These are phyloP conservation scores for Phthorimaea operculella DNA, from an alignment of 1,140 invertebrate genomes.

Conservation along the genomic window DNA sequence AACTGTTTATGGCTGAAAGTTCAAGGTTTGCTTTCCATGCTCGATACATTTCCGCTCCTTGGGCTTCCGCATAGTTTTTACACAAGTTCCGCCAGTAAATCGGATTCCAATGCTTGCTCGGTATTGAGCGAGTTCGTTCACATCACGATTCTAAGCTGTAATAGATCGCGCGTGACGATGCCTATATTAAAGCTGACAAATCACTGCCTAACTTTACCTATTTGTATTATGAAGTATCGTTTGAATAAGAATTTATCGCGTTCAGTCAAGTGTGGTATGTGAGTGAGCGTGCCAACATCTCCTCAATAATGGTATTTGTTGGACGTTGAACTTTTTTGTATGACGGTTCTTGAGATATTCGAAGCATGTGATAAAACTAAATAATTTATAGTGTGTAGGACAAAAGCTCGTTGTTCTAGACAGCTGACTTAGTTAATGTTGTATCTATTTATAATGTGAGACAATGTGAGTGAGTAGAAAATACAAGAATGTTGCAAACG, in stretches of 20 bases:
- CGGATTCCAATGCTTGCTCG: too few species aligned
- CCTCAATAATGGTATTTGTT: slow-evolving; percentile 9
- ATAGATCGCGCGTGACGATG: too few species aligned
- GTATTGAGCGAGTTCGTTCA: too few species aligned
- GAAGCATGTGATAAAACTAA: slow-evolving; percentile 13
- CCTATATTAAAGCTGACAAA: slow-evolving; percentile 1
- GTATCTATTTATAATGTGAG: too few species aligned
- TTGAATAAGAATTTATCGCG: slow-evolving; percentile 1
- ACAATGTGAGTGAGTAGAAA: too few species aligned
- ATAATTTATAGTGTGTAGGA: slow-evolving; percentile 8
- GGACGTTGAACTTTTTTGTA: slow-evolving; percentile 18
- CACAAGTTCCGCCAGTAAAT: too few species aligned
- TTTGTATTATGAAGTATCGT: slow-evolving; percentile 1
- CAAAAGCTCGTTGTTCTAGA: too few species aligned
- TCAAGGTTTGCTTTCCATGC: slow-evolving; percentile 15
- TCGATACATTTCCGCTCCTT: slow-evolving; percentile 8
- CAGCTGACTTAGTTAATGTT: too few species aligned
- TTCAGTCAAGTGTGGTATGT: slow-evolving; percentile 13
- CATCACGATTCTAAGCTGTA: too few species aligned
- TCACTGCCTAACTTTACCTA: slow-evolving; percentile 3
- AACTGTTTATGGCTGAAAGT: slow-evolving; percentile 15
- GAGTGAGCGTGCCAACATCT: slow-evolving; percentile 26
- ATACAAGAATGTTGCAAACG: too few species aligned
- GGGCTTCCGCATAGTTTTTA: too few species aligned
- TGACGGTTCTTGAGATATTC: slow-evolving; percentile 18